Conservation (phyloP, 2,888 invertebrate genomes). For the Trissoscelio sp. region DNA sequence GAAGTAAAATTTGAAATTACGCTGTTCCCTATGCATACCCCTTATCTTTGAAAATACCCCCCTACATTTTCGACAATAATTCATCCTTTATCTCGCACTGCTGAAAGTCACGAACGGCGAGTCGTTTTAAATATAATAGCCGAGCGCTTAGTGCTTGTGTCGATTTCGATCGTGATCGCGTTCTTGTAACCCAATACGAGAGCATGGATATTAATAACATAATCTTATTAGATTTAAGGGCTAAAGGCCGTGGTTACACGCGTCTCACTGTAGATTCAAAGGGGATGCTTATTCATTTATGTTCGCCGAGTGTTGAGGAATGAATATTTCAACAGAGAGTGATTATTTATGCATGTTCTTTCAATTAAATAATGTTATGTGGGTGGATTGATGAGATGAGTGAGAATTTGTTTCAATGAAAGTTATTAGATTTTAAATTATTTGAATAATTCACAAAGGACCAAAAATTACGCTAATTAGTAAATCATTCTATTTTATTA, state of each 20-base stretch:
- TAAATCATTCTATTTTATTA: no score
- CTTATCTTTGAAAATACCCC: constrained; percentile 24
- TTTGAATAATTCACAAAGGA: no score
- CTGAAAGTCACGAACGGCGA: constrained; percentile 54
- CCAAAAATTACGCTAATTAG: no score
- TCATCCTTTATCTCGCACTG: constrained; percentile 50
- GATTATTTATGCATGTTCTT: constrained; percentile 40
- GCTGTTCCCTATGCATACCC: no score
- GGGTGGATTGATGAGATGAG: not conserved
- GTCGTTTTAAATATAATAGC: constrained; percentile 42
- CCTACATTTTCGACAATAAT: constrained; percentile 34
- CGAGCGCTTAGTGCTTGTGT: constrained; percentile 25
- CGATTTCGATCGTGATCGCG: constrained; percentile 49
- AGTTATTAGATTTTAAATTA: no score
- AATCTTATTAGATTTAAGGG: constrained; percentile 61
- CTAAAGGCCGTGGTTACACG: constrained; percentile 48
- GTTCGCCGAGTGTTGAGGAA: constrained; percentile 34
- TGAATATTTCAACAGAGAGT: constrained; percentile 31
- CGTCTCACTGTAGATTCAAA: constrained; percentile 12
- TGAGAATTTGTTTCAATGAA: no score
- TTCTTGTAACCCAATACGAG: constrained; percentile 56
- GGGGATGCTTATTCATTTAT: constrained; percentile 51
- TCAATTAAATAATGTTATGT: not conserved
- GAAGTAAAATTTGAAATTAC: no score
- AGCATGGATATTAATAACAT: constrained; percentile 60